phyloP scores from a whole-genome alignment of 1,140 invertebrate genomes.

The Helicoverpa armigera region DNA sequence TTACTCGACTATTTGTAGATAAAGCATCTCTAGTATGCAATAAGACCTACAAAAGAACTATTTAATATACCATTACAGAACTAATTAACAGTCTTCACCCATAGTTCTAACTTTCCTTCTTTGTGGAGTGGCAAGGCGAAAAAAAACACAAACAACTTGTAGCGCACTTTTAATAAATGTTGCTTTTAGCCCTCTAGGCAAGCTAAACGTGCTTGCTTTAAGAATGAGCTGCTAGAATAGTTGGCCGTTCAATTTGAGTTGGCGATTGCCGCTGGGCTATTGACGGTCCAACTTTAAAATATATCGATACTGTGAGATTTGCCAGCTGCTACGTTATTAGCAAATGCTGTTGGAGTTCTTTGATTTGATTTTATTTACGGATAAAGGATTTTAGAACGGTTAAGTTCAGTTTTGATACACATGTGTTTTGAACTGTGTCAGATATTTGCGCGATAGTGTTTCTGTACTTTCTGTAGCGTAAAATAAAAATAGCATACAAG shows the following conservation, averaged over 20 bases:
- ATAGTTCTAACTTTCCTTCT: conserved; percentile 8
- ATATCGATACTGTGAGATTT: conserved; percentile 17
- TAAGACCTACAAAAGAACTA: too few species aligned
- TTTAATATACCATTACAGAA: conserved; percentile 9
- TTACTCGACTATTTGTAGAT: too few species aligned
- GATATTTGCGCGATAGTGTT: too few species aligned
- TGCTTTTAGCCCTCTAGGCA: conserved; percentile 26
- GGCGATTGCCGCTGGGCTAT: conserved; percentile 14
- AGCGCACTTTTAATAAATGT: conserved; percentile 29
- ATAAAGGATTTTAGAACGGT: too few species aligned
- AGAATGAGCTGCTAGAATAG: not conserved
- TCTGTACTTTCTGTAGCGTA: too few species aligned
- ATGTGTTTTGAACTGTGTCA: too few species aligned
- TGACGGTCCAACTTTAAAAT: conserved; percentile 20
- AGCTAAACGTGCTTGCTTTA: conserved; percentile 24
- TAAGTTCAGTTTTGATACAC: too few species aligned
- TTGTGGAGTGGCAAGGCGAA: conserved; percentile 9
- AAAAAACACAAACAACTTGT: conserved; percentile 26
- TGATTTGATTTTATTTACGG: too few species aligned
- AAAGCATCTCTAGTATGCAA: too few species aligned
- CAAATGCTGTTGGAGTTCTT: too few species aligned
- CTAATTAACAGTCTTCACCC: conserved; percentile 15
- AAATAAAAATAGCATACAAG: too few species aligned
- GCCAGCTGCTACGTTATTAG: conserved; percentile 1
- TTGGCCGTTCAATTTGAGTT: conserved; percentile 22